Conservation (phyloP, 2,888 invertebrate species). For the Pristionchus maxplancki region DNA sequence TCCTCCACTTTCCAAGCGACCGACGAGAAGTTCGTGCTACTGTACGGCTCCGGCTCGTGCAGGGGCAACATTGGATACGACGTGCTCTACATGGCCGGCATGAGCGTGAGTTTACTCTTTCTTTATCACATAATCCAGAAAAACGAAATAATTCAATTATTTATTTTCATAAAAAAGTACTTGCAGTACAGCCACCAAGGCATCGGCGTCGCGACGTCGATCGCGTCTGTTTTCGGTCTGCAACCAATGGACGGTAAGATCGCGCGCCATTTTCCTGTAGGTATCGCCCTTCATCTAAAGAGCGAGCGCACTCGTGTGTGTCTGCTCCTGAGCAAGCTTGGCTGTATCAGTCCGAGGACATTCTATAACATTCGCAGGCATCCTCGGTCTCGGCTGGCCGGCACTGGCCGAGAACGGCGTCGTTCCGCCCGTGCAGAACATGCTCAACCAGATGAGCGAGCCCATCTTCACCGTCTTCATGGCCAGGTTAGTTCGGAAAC, state of each 20-base stretch:
- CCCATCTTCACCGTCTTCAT: conserved; percentile 93
- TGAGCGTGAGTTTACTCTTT: conserved; percentile 59
- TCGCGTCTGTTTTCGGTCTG: conserved; percentile 20
- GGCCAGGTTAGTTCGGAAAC: background rate
- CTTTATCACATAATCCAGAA: too few species aligned
- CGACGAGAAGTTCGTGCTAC: conserved; percentile 64
- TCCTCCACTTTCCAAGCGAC: conserved; percentile 65
- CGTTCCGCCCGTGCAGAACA: conserved; percentile 91
- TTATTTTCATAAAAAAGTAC: too few species aligned
- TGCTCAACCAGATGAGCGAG: conserved; percentile 85
- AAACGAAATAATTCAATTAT: too few species aligned
- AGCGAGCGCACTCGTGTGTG: too few species aligned
- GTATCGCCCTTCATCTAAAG: too few species aligned
- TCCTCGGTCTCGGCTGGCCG: conserved; percentile 73
- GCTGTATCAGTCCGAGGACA: too few species aligned
- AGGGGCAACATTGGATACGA: conserved; percentile 68
- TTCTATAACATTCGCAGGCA: conserved; percentile 57
- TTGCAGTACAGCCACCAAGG: conserved; percentile 23
- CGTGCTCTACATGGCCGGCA: conserved; percentile 57
- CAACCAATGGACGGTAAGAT: conserved; percentile 44
- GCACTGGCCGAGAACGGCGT: conserved; percentile 91
- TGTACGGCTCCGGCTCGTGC: conserved; percentile 73
- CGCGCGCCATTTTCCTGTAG: too few species aligned
- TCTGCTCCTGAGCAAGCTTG: too few species aligned
- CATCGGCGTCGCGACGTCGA: conserved; percentile 25